Base-by-base conservation (phyloP, 2,113 vertebrate genomes). In the Plotosus lineatus region DNA sequence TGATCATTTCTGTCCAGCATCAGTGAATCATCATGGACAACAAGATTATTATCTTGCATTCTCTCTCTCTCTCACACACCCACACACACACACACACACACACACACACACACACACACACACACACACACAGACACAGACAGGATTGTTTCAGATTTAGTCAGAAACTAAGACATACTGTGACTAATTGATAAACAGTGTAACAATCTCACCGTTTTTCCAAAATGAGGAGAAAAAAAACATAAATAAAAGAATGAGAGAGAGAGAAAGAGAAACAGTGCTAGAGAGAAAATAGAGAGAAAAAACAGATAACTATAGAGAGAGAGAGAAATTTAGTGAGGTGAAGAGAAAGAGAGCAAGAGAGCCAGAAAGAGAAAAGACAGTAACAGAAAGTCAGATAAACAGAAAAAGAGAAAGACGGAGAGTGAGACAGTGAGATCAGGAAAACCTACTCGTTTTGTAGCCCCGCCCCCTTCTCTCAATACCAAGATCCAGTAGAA, bases 11-110 rank as follows among this genome's bases (percentile, higher is more conserved):
- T 56, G 50, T 42, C 46, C 65, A 79, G 33, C 36, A 69, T 42
- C n/a, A 55, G 48, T 78, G 76, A 78, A 31, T 78, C 61, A 79
- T 51, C 12, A 28, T 40, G 15, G n/a, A 51, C n/a, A 28, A 69
- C 50, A 4, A 21, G 40, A 40, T 11, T 23, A 38, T 7, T 69
- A 23, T 38, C 61, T 61, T 77, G 26, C 21, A 17, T 10, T 33
- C 26, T 1, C 9, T 42, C 55, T 3, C 7, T 56, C 26, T 12
- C 53, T 55, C 51, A 12, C 17, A 23, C 69, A 17, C 40, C 17
- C 63, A 60, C 38, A 50, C 61, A 36, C 5, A 58, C 48, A 46
- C 50, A 58, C 80, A 76, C 21, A 50, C 40, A 69, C 63, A 58
- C 21, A 19, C 55, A 36, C 48, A 40, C 40, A 61, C 17, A 23